Evolutionary conservation across 1,140 invertebrate species (phyloP).

Genomic region (Polypedilum pembai): DNA sequence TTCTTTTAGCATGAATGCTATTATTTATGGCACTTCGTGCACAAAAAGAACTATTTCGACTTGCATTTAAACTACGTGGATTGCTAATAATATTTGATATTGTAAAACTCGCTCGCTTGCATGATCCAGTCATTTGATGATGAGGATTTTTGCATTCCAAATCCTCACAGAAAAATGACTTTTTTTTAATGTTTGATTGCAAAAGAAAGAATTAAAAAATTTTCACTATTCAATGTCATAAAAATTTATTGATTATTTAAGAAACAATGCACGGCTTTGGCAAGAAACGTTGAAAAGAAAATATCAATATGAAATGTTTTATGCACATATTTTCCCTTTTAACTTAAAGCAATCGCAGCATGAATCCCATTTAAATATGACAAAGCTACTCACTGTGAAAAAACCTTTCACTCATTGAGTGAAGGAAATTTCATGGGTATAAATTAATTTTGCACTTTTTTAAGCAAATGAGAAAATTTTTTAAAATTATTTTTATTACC

Average conservation of each 20-base stretch:
- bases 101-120: not conserved
- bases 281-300: too few relatives aligned
- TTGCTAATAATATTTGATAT: constrained; percentile 15
- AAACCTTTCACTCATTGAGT: not conserved
- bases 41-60: constrained; percentile 12
- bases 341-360: too few relatives aligned
- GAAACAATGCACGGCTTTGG: too few relatives aligned
- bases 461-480: not conserved
- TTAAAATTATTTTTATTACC: not conserved
- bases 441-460: not conserved
- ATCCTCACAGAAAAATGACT: constrained; percentile 24
- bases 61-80: constrained; percentile 10
- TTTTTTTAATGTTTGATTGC: not conserved
- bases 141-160: constrained; percentile 10
- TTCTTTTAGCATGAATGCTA: not conserved
- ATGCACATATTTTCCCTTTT: too few relatives aligned
- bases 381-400: constrained; percentile 12
- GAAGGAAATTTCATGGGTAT: not conserved
- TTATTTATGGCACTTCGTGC: not conserved
- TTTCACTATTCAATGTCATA: not conserved
- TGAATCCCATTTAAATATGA: too few relatives aligned
- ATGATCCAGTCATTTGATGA: not conserved
- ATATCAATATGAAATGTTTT: too few relatives aligned
- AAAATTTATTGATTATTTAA: too few relatives aligned
- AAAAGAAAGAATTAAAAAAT: not conserved